Conservation (phyloP, 1,140 invertebrate species). For the Elysia chlorotica region DNA sequence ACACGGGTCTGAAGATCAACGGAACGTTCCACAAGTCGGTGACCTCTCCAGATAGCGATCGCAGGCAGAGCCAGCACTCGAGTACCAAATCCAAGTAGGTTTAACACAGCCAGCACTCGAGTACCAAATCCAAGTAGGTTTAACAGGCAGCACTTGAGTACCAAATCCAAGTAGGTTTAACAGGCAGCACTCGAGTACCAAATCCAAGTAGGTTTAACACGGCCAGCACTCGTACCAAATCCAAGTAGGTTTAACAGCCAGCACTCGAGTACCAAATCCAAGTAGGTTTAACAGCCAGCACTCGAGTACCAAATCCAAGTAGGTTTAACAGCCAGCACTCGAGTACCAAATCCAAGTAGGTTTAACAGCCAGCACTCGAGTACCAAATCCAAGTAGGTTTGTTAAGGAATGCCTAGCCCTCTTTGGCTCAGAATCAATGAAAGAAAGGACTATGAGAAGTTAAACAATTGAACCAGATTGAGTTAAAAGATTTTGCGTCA, state of each 20-base stretch:
- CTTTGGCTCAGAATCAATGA: too few relatives aligned
- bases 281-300: not conserved
- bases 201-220: conserved; percentile 31
- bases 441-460: too few relatives aligned
- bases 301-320: conserved; percentile 33
- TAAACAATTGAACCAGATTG: too few relatives aligned
- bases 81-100: conserved; percentile 34
- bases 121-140: not conserved
- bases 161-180: not conserved
- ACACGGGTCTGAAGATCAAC: conserved; percentile 80
- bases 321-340: not conserved
- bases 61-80: conserved; percentile 4
- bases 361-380: conserved; percentile 2
- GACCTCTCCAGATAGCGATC: conserved; percentile 14
- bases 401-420: too few relatives aligned
- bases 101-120: not conserved
- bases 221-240: not conserved
- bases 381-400: conserved; percentile 33
- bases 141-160: not conserved
- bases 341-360: not conserved
- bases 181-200: conserved; percentile 10
- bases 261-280: not conserved
- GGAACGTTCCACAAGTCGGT: conserved; percentile 68
- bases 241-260: not conserved
- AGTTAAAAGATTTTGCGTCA: too few relatives aligned